These are phyloP conservation scores for Eurypyga helias DNA, from an alignment of 2,113 vertebrate species.

Conservation along the genomic window DNA sequence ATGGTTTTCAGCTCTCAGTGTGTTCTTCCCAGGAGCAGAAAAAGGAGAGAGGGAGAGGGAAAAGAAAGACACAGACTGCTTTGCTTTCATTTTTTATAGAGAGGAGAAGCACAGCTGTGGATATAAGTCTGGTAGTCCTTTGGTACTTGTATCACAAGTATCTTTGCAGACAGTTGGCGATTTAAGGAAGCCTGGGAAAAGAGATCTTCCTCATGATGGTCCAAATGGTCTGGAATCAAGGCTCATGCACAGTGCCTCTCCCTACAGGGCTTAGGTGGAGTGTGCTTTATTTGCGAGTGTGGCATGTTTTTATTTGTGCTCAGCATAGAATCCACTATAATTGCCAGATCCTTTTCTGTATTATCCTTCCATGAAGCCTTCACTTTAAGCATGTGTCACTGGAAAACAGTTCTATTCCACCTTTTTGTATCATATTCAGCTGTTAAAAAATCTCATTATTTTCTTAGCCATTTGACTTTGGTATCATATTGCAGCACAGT, in stretches of 20 bases:
- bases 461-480: neutral
- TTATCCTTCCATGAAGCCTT: neutral
- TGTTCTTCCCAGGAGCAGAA: neutral
- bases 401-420: neutral
- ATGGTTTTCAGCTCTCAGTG: accelerated
- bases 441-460: neutral
- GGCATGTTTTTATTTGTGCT: neutral
- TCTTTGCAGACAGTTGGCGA: neutral
- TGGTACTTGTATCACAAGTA: neutral
- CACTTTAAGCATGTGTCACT: neutral
- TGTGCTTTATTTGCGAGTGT: neutral
- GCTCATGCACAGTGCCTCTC: neutral
- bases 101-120: neutral
- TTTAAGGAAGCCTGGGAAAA: neutral
- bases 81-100: neutral
- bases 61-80: neutral
- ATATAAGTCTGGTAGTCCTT: neutral
- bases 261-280: neutral
- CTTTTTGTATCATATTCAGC: neutral
- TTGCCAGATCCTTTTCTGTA: neutral
- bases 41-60: too few species aligned
- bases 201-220: neutral
- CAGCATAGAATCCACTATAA: neutral
- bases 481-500: neutral
- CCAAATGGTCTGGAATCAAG: neutral